These are phyloP conservation scores for Hydrochoerus hydrochaeris DNA, from an alignment of 2,113 vertebrate species.

Conservation along the genomic window DNA sequence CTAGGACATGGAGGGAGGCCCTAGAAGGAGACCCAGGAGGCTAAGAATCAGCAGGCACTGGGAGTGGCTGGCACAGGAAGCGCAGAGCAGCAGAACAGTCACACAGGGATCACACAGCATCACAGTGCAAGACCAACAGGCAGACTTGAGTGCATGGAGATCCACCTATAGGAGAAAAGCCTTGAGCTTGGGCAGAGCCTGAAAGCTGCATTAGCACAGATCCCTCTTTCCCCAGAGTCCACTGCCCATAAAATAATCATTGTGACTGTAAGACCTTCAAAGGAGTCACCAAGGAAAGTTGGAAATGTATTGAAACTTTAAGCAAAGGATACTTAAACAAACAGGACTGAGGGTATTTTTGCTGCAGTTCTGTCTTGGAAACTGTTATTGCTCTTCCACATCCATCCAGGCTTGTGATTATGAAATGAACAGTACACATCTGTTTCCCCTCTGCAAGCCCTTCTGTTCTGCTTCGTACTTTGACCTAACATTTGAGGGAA, in stretches of 20 bases:
- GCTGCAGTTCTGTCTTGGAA: constrained; percentile 28
- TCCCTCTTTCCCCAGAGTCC: background rate
- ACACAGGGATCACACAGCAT: too few relatives aligned
- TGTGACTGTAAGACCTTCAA: fast-evolving
- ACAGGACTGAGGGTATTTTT: background rate
- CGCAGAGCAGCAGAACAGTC: background rate
- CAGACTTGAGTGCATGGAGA: background rate
- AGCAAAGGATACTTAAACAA: constrained; percentile 32
- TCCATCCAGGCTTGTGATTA: constrained; percentile 16
- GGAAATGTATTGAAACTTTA: background rate
- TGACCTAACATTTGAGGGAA: constrained; percentile 60
- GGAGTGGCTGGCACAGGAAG: background rate
- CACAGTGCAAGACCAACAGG: background rate
- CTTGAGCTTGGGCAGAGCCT: background rate
- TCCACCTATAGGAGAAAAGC: background rate
- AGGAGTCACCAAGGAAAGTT: background rate
- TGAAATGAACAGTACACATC: constrained; percentile 69
- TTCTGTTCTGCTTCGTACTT: constrained; percentile 60
- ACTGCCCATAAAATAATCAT: background rate
- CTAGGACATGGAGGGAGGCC: background rate
- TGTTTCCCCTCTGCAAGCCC: constrained; percentile 66
- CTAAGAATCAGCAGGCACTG: background rate
- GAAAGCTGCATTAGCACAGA: background rate
- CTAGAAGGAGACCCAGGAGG: background rate
- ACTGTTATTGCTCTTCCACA: background rate